Conservation (phyloP, 2,888 invertebrate genomes). For the Melitaea athalia region DNA sequence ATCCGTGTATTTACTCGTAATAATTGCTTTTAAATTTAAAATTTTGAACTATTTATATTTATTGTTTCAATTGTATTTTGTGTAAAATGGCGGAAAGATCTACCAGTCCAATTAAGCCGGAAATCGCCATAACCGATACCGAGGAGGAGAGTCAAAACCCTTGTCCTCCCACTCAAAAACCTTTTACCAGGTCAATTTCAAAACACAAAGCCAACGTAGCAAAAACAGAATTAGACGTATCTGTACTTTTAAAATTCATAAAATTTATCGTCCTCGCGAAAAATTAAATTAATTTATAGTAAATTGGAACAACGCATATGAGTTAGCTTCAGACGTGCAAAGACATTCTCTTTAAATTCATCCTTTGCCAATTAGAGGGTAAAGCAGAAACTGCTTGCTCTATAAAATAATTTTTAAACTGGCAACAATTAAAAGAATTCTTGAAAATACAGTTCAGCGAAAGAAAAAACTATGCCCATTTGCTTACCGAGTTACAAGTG, state of each 20-base stretch:
- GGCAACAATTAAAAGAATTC: slow-evolving; percentile 43
- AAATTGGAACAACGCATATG: slow-evolving; percentile 40
- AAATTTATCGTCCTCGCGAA: slow-evolving; percentile 37
- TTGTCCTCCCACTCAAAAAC: too few species aligned
- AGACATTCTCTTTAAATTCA: not conserved
- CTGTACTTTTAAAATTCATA: slow-evolving; percentile 33
- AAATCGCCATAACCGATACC: too few species aligned
- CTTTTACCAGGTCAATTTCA: too few species aligned
- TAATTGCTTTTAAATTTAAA: too few species aligned
- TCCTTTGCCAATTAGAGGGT: slow-evolving; percentile 18
- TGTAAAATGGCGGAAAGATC: too few species aligned
- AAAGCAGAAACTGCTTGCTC: slow-evolving; percentile 44
- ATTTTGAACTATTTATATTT: too few species aligned
- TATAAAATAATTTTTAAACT: slow-evolving; percentile 43
- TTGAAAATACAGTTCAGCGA: slow-evolving; percentile 45
- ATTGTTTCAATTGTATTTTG: too few species aligned
- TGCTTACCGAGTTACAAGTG: slow-evolving; percentile 39
- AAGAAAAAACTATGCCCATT: slow-evolving; percentile 42
- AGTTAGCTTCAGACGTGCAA: not conserved
- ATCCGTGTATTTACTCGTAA: too few species aligned
- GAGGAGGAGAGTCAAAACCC: too few species aligned
- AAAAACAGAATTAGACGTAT: too few species aligned
- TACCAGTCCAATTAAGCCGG: too few species aligned
- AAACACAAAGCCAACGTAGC: too few species aligned
- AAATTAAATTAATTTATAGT: slow-evolving; percentile 40